These are phyloP conservation scores for Aleiodes sp. DNA, from an alignment of 1,140 invertebrate species.

Conservation along the genomic window DNA sequence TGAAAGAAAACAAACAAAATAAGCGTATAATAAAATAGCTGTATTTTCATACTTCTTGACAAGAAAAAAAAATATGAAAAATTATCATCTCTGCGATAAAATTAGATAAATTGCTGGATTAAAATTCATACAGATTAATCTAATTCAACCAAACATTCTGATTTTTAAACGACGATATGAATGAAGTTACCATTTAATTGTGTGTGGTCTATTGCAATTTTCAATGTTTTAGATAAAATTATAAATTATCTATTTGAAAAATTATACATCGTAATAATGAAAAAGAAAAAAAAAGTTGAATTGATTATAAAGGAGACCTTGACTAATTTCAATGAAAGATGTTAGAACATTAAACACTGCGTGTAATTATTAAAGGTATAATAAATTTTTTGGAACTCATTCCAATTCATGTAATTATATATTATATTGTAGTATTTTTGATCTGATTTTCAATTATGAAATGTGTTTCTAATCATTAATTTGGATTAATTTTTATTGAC, in stretches of 20 bases:
- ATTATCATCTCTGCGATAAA: background rate
- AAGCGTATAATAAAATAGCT: background rate
- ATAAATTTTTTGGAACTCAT: too few species aligned
- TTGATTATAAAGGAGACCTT: background rate
- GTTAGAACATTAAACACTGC: too few species aligned
- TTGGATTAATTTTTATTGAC: background rate
- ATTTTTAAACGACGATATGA: too few species aligned
- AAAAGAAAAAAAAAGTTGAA: background rate
- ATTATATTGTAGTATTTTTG: background rate
- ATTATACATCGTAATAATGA: background rate
- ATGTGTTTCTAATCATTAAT: too few species aligned
- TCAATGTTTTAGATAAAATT: background rate
- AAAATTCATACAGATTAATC: background rate
- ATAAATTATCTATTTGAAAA: background rate
- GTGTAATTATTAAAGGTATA: too few species aligned
- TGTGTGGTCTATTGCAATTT: conserved; percentile 10
- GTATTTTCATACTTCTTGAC: conserved; percentile 18
- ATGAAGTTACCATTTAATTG: conserved; percentile 4
- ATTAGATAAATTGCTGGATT: background rate
- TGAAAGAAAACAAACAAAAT: background rate
- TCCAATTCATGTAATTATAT: too few species aligned
- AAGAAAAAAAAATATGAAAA: too few species aligned
- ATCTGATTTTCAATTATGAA: background rate
- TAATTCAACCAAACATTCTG: background rate
- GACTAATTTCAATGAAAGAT: too few species aligned